These are phyloP conservation scores for Linyphia triangularis DNA, from an alignment of 2,888 invertebrate species.

Conservation along the genomic window DNA sequence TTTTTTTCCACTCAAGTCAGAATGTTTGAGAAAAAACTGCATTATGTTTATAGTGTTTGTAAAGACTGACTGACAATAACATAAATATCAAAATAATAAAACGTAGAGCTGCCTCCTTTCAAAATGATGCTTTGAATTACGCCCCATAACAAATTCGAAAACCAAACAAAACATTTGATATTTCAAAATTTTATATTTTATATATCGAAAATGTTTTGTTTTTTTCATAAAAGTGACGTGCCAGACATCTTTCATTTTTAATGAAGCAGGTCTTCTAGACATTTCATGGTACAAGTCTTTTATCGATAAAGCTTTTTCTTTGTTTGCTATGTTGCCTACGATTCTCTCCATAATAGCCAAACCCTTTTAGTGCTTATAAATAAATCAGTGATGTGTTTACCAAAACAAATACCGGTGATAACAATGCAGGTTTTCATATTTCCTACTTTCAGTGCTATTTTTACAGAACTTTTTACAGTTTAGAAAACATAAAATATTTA, in stretches of 20 bases:
- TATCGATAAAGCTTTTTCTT: not conserved
- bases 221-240: too few relatives aligned
- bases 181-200: too few relatives aligned
- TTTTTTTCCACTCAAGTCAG: too few relatives aligned
- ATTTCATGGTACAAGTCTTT: not conserved
- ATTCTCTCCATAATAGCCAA: not conserved
- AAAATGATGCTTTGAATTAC: too few relatives aligned
- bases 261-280: not conserved
- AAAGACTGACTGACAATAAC: too few relatives aligned
- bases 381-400: not conserved
- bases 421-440: not conserved
- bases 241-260: not conserved
- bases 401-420: not conserved
- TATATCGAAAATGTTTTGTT: too few relatives aligned
- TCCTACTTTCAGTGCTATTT: not conserved
- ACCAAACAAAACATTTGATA: too few relatives aligned
- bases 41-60: too few relatives aligned
- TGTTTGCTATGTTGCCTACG: not conserved
- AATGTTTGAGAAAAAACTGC: too few relatives aligned
- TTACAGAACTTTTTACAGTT: not conserved
- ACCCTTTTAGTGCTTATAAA: conserved; percentile 3
- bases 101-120: too few relatives aligned
- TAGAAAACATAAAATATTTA: not conserved
- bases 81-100: too few relatives aligned
- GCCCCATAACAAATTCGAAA: too few relatives aligned